These are phyloP conservation scores for Gnatocerus cornutus DNA, from an alignment of 2,888 invertebrate genomes.

Conservation along the genomic window DNA sequence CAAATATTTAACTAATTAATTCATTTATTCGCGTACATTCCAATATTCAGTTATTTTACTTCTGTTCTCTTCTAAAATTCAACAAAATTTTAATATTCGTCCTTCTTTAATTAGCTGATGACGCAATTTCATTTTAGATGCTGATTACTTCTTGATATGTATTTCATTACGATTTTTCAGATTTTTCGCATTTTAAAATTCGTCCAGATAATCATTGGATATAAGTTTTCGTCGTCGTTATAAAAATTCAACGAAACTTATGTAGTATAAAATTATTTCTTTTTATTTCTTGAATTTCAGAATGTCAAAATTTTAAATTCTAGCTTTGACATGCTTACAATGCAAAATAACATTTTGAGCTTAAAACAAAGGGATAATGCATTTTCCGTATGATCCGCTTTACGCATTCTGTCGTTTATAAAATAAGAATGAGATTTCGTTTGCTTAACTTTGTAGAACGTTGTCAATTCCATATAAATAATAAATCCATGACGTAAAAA, in stretches of 20 bases:
- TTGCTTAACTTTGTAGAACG: slow-evolving; percentile 17
- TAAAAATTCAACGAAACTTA: too few relatives aligned
- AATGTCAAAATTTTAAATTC: too few relatives aligned
- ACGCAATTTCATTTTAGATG: slow-evolving; percentile 13
- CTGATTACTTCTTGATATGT: not conserved
- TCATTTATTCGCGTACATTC: slow-evolving; percentile 5
- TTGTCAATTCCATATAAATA: slow-evolving; percentile 41
- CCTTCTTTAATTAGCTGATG: slow-evolving; percentile 29
- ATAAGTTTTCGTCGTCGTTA: too few relatives aligned
- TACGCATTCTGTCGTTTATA: too few relatives aligned
- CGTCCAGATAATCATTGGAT: too few relatives aligned
- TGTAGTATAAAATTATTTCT: too few relatives aligned
- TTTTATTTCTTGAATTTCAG: too few relatives aligned
- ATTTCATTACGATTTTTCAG: slow-evolving; percentile 5
- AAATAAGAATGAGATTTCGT: slow-evolving; percentile 6
- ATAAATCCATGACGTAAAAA: slow-evolving; percentile 39
- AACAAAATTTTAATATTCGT: slow-evolving; percentile 7
- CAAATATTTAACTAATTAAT: slow-evolving; percentile 39
- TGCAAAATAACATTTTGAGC: too few relatives aligned
- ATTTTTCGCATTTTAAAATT: too few relatives aligned
- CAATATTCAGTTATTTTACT: not conserved
- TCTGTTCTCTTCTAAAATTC: not conserved
- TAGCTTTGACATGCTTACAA: too few relatives aligned
- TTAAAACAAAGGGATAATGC: too few relatives aligned
- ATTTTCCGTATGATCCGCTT: too few relatives aligned